Conservation (phyloP, 2,113 vertebrate genomes). For the Delphinus delphis region DNA sequence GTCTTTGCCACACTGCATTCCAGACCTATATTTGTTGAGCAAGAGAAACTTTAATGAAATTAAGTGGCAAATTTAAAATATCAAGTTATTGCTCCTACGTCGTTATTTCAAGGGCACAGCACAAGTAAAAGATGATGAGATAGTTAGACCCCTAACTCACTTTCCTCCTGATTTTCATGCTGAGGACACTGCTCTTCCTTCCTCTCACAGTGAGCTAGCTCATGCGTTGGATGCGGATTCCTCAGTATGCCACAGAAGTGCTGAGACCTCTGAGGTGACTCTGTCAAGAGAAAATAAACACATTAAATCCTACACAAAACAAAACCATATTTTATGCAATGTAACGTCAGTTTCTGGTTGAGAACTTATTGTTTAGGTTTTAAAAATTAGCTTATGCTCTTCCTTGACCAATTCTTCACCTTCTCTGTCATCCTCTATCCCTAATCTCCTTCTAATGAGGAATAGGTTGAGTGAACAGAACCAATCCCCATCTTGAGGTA, state of each 20-base stretch:
- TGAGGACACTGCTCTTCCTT: not conserved
- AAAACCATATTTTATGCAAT: not conserved
- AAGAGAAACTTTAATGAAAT: constrained; percentile 30
- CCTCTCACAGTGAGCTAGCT: not conserved
- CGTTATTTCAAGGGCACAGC: not conserved
- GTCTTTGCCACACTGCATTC: not conserved
- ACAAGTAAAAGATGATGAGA: not conserved
- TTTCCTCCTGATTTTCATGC: not conserved
- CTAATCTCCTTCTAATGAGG: not conserved
- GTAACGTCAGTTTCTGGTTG: not conserved
- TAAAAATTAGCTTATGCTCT: not conserved
- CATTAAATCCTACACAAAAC: not conserved
- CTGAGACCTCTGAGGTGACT: not conserved
- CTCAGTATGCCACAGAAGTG: not conserved
- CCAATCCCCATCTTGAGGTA: not conserved
- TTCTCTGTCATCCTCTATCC: not conserved
- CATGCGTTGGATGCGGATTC: not conserved
- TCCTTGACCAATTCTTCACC: not conserved
- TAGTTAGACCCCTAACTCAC: not conserved
- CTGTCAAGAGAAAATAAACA: not conserved
- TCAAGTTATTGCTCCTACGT: not conserved
- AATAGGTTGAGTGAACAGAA: not conserved
- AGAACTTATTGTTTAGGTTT: not conserved
- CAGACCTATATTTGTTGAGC: not conserved
- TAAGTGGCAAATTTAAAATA: not conserved